Percentiles rank a stretch among this genome's conserved stretches.
Evolutionary conservation across 1,140 invertebrate species (phyloP).

Genomic region (Atta texana): DNA sequence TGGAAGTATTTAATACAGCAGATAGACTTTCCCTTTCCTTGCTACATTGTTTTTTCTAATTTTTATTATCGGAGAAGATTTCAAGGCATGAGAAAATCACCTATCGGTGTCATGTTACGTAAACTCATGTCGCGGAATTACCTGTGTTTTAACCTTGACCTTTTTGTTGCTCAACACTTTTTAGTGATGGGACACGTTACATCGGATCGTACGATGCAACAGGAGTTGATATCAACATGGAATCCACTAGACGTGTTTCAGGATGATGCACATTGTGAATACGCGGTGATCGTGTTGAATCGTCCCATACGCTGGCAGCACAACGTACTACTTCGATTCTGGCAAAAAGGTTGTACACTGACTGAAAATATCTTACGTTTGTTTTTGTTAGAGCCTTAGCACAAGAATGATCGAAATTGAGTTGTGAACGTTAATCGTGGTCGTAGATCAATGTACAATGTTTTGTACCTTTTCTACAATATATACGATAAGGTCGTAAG

Average conservation of each 20-base stretch:
- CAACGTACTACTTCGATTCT: slow-evolving; percentile 83
- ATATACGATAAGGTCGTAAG: no score
- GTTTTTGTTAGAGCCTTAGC: no score
- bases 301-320: slow-evolving; percentile 82
- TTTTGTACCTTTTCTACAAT: no score
- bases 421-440: no score
- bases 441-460: no score
- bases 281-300: slow-evolving; percentile 87
- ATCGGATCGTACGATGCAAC: slow-evolving; percentile 59
- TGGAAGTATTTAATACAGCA: no score
- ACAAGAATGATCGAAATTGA: no score
- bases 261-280: slow-evolving; percentile 68
- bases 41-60: neutral
- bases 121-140: neutral
- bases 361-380: no score
- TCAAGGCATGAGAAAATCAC: no score
- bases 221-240: slow-evolving; percentile 67
- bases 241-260: slow-evolving; percentile 73
- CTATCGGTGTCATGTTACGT: neutral
- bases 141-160: neutral
- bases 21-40: neutral
- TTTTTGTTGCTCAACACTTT: neutral
- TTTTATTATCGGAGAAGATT: neutral
- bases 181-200: slow-evolving; percentile 40
- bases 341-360: slow-evolving; percentile 84